Evolutionary conservation across 2,888 invertebrate species (phyloP).

Genomic region (Sinelater perroti): DNA sequence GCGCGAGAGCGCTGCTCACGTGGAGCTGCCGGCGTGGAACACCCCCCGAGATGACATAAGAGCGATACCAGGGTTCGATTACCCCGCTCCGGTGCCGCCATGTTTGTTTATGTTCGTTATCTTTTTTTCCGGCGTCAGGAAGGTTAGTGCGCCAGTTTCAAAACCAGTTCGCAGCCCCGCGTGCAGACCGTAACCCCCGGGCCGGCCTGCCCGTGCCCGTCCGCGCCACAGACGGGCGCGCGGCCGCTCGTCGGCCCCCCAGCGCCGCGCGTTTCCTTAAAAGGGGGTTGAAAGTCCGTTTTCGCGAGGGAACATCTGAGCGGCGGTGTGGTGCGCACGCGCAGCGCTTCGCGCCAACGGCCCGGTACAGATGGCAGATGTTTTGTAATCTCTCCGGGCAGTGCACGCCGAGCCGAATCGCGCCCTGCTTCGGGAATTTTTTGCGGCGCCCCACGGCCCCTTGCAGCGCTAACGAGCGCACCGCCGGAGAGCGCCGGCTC

Average conservation of each 20-base stretch:
- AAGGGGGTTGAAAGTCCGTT: conserved; percentile 32
- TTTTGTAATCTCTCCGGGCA: conserved; percentile 58
- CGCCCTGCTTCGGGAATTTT: conserved; percentile 48
- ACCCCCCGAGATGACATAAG: conserved; percentile 45
- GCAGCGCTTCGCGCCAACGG: conserved; percentile 61
- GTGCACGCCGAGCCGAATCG: conserved; percentile 52
- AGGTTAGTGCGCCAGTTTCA: conserved; percentile 37
- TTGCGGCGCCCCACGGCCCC: conserved; percentile 31
- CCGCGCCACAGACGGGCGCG: background rate
- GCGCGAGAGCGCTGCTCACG: too few species aligned
- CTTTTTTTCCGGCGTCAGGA: conserved; percentile 46
- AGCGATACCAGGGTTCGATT: conserved; percentile 46
- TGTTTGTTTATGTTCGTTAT: conserved; percentile 55
- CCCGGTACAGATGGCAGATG: conserved; percentile 63
- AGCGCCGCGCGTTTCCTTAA: conserved; percentile 15
- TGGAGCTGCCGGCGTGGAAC: conserved; percentile 15
- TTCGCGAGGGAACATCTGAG: conserved; percentile 47
- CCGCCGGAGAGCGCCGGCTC: conserved; percentile 41
- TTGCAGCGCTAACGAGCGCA: conserved; percentile 32
- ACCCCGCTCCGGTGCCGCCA: conserved; percentile 49
- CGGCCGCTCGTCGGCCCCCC: background rate
- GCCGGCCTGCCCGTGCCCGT: background rate
- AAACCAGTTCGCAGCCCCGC: conserved; percentile 17
- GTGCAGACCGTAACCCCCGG: background rate
- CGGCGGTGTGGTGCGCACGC: conserved; percentile 51